Evolutionary conservation across 2,888 invertebrate genomes (phyloP).

Genomic region (Diogma glabrata): DNA sequence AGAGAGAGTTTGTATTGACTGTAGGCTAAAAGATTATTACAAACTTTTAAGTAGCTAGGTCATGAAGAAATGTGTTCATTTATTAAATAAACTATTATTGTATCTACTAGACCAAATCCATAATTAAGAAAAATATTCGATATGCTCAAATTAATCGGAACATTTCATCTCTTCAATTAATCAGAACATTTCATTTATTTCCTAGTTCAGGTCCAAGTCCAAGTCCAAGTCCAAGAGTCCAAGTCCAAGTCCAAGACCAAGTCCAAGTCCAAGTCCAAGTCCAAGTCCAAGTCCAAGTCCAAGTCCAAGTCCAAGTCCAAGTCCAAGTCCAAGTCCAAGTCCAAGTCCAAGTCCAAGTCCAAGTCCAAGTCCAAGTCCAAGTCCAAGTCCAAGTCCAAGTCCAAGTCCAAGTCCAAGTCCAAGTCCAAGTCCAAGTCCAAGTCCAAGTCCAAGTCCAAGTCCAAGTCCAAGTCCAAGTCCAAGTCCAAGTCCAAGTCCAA

Average conservation of each 20-base stretch:
- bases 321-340: conserved; percentile 1
- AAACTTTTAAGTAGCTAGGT: too few species aligned
- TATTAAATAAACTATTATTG: too few species aligned
- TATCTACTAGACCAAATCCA: too few species aligned
- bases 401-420: neutral
- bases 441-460: conserved; percentile 1
- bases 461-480: neutral
- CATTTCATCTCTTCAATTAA: too few species aligned
- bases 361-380: conserved; percentile 1
- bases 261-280: conserved; percentile 4
- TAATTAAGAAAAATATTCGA: too few species aligned
- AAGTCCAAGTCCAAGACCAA: neutral
- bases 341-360: neutral
- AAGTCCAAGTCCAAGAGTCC: neutral
- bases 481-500: conserved; percentile 1
- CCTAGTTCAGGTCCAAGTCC: conserved; percentile 4
- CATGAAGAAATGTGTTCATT: too few species aligned
- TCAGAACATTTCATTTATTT: too few species aligned
- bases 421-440: conserved; percentile 1
- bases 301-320: conserved; percentile 1
- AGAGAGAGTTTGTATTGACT: too few species aligned
- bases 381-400: conserved; percentile 1
- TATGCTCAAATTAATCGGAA: too few species aligned
- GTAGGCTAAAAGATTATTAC: too few species aligned
- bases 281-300: neutral